Base-by-base conservation (phyloP, 2,113 vertebrate genomes). In the Proteles cristata region DNA sequence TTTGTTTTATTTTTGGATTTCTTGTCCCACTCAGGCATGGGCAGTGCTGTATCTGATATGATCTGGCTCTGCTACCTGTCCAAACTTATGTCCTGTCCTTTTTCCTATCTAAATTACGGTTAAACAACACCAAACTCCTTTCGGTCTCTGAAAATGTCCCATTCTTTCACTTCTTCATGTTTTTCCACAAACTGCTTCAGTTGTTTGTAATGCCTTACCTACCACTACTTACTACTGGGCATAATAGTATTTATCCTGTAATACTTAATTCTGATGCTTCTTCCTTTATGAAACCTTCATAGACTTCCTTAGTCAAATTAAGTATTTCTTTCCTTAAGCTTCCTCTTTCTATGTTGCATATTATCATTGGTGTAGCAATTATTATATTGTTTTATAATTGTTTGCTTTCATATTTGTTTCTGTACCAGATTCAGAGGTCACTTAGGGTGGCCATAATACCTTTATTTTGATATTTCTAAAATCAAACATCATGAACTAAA, bases 381-480 rank as follows among this genome's bases (percentile, higher is more conserved):
- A 26, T 16, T 69, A 85, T 91, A 14, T 28, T 68, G 17, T 28
- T 55, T 93, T 76, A 69, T 25, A 92, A 26, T 28, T 77, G 3
- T 68, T 86, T 43, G 3, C 50, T 89, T 92, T 71, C 4, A 8
- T 80, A 61, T 77, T 88, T 88, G 3, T 43, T 61, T 91, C 26
- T 58, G 12, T 88, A 91, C 76, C 23, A 77, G 35, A 85, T 43
- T 39, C 15, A 48, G n/a, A 85, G 10, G 9, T 65, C 50, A 85
- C 69, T 89, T 43, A 76, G 12, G 25, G 5, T 1, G 53, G 7
- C 15, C 21, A 28, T 19, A 93, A 43, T 76, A 50, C 0, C 9
- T 39, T 91, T 68, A 53, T 83, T 88, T 91, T 88, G n/a, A 48
- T 81, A 85, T 74, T 85, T 91, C 69, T 43, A 76, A 93, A 88